Evolutionary conservation across 2,113 vertebrate species (phyloP), one percentile per base, ranked within the genome.

Genomic region (Ploceus nigricollis): DNA sequence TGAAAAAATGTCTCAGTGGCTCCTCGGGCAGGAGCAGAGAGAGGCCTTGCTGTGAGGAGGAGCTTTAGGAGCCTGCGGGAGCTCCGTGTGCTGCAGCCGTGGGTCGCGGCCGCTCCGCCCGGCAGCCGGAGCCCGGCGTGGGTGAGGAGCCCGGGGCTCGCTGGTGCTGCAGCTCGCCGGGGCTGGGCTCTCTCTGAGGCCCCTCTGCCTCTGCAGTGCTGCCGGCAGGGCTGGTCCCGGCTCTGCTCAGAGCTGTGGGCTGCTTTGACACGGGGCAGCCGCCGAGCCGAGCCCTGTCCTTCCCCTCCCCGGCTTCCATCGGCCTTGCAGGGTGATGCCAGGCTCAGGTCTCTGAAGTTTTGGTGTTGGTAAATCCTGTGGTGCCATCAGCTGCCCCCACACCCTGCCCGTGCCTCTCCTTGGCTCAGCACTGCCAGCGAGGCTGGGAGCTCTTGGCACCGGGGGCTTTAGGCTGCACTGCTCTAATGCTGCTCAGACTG

Each of bases 21-120:
- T 50, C 25, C 44, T 71, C 0, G 3, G 80, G 58, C 2, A 7
- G 78, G 45, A 69, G 87, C 33, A 4, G 79, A 44, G 64, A 27
- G 61, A 47, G 45, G 76, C 68, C 50, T 21, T 1, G 6, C 31
- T 3, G 71, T 0, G 68, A 70, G 72, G 31, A 72, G 3, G 28
- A 40, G 83, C 72, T 40, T 18, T 4, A 28, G 82, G 70, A 81
- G 71, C 44, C 24, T 13, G 0, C 0, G 0, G 75, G 70, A 73
- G 91, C 30, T 66, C 60, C 18, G 54, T 33, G 80, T 12, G 91
- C 58, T 7, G 93, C 6, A 5, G 76, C 65, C 30, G 0, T 0
- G 1, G 66, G 0, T 1, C 1, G 1, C 0, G 3, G 3, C 20
- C 1, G 1, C 12, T 37, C 73, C 15, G 30, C 37, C 37, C 2